These are phyloP conservation scores for Lathamus discolor DNA, from an alignment of 2,113 vertebrate species.

Conservation along the genomic window DNA sequence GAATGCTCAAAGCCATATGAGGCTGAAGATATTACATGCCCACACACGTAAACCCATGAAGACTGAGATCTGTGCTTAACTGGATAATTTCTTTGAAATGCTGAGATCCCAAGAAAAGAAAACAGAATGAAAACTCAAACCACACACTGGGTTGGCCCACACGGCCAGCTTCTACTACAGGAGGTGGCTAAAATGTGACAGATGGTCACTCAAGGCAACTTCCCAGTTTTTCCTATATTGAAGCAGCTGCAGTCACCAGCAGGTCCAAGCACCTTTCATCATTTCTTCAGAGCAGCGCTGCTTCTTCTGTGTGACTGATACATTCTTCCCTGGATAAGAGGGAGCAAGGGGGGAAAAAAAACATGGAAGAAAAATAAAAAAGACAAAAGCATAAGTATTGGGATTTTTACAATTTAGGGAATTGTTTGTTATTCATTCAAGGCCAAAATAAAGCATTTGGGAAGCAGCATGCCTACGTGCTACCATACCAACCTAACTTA, in stretches of 20 bases:
- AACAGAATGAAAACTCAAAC: not conserved
- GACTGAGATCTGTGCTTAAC: not conserved
- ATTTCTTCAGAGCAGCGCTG: not conserved
- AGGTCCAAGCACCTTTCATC: not conserved
- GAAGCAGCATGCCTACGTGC: not conserved
- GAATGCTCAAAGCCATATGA: not conserved
- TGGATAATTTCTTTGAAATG: not conserved
- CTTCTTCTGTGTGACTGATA: not conserved
- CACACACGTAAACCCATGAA: not conserved
- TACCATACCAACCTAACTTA: not conserved
- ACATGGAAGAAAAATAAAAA: accelerated
- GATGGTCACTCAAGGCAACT: not conserved
- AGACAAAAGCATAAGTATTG: not conserved
- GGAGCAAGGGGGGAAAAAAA: not conserved
- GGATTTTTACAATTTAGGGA: not conserved
- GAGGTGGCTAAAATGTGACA: not conserved
- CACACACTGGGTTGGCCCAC: not conserved
- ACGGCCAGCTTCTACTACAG: not conserved
- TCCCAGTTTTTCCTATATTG: not conserved
- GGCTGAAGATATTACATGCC: not conserved
- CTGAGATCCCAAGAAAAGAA: not conserved
- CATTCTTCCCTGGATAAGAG: not conserved
- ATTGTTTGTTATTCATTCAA: not conserved
- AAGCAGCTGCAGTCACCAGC: not conserved
- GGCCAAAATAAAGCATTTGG: not conserved